Evolutionary conservation across 37 sponge, comb jelly and placozoan species (phyloP), one percentile per base, ranked within the genome.

Genomic region (Eunapius fragilis): DNA sequence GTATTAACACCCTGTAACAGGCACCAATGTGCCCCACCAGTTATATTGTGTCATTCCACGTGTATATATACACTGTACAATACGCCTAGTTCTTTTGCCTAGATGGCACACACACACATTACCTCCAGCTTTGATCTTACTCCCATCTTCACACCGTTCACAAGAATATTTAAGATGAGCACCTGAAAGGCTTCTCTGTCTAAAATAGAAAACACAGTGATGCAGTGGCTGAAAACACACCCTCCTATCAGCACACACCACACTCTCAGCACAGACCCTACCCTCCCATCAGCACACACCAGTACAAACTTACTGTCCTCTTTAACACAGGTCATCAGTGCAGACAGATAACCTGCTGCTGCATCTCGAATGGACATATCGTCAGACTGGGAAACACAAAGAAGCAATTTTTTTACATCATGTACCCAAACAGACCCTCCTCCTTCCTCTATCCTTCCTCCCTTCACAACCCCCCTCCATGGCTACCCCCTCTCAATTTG

Each of bases 281-380:
- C 81, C 10, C 68, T 26, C 81, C 25, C 69, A 41, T 6, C 3
- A 3, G 6, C 41, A 41, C 58, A 58, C 58, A 58, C 58, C 22
- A 17, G 19, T 17, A 37, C 0, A 73, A 0, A 81, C 88, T 27
- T 2, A 89, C 89, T 80, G 35, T 89, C 80, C 12, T 70, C 17
- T 11, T 30, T 74, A 67, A 87, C 74, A 71, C 71, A 74, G 19
- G 69, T 36, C 36, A 93, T 86, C 1, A 94, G 79, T 3, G 68
- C 73, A 23, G 84, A 32, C n/a, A 91, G 38, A 68, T 75, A 95
- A 13, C 89, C 76, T 0, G 89, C 84, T 76, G 95, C 91, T 73
- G 79, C 75, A 71, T 97, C 93, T 38, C 96, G 68, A 23, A 95
- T 81, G 34, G 92, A 92, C 77, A 95, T 74, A 35, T 97, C 96